Evolutionary conservation across 2,888 invertebrate genomes (phyloP).

Genomic region (Reticulitermes lucifugus): DNA sequence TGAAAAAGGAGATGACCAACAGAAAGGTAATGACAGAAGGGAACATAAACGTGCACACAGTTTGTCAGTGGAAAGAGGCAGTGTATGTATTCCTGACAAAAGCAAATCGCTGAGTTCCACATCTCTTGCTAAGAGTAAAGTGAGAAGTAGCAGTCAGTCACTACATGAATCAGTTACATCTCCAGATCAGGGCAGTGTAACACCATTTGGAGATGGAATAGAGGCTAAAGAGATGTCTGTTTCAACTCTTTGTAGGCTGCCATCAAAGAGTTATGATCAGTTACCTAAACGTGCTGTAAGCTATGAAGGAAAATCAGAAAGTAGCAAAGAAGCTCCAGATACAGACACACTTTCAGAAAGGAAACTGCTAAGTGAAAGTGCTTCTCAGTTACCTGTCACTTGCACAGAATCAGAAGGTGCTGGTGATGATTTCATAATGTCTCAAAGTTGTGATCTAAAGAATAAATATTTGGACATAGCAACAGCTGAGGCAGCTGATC

Average conservation of each 20-base stretch:
- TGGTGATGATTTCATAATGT: not conserved
- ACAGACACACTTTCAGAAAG: conserved; percentile 24
- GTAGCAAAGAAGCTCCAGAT: conserved; percentile 36
- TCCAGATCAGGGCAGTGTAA: conserved; percentile 5
- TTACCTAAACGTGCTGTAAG: conserved; percentile 36
- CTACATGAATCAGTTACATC: conserved; percentile 57
- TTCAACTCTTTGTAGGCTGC: conserved; percentile 32
- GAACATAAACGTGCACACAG: conserved; percentile 65
- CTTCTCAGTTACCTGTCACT: not conserved
- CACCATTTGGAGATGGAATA: not conserved
- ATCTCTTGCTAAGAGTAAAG: conserved; percentile 50
- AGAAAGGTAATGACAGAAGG: conserved; percentile 51
- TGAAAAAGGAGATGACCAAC: conserved; percentile 39
- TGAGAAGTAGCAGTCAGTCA: conserved; percentile 58
- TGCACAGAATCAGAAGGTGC: not conserved
- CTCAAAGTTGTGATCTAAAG: not conserved
- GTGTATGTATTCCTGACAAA: conserved; percentile 43
- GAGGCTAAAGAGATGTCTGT: conserved; percentile 38
- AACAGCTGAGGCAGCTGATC: not conserved
- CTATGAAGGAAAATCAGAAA: conserved; percentile 40
- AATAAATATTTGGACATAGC: not conserved
- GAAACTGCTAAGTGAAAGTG: not conserved
- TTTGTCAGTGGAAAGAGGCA: conserved; percentile 60
- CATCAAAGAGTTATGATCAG: conserved; percentile 38
- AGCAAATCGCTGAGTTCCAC: conserved; percentile 50